Evolutionary conservation across 2,797 vertebrate genomes (phyloP).

Genomic region (Emydoidea blandingii): DNA sequence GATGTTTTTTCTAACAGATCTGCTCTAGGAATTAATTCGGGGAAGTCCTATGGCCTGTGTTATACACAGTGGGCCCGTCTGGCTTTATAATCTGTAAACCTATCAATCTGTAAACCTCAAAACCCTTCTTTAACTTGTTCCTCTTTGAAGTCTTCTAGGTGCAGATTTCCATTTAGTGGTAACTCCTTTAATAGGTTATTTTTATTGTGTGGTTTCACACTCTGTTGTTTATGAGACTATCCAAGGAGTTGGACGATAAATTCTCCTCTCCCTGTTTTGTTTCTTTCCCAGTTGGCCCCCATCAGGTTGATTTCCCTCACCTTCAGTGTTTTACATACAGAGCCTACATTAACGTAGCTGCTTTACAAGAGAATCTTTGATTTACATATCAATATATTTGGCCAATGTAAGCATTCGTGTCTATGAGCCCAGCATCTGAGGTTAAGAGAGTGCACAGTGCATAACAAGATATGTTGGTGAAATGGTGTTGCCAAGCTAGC

Average conservation of each 20-base stretch:
- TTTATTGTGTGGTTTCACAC: not conserved
- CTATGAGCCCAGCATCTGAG: not conserved
- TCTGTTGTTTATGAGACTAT: not conserved
- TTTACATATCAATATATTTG: not conserved
- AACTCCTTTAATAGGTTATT: not conserved
- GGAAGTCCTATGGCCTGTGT: not conserved
- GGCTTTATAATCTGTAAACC: not conserved
- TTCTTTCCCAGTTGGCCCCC: not conserved
- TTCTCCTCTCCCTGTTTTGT: not conserved
- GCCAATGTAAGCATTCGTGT: not conserved
- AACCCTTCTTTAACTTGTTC: not conserved
- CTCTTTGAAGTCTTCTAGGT: not conserved
- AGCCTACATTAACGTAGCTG: rapidly evolving
- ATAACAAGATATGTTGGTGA: not conserved
- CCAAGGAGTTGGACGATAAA: not conserved
- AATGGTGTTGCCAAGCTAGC: rapidly evolving
- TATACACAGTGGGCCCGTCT: not conserved
- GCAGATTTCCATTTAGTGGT: not conserved
- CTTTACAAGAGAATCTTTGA: not conserved
- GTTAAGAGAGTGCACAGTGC: rapidly evolving
- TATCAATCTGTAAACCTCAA: no score
- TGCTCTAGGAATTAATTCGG: not conserved
- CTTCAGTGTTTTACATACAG: not conserved
- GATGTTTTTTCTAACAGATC: not conserved
- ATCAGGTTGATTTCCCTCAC: not conserved